Percentiles rank a stretch among this genome's conserved stretches.
Conservation (phyloP, 2,888 invertebrate genomes). For the Plutella xylostella region DNA sequence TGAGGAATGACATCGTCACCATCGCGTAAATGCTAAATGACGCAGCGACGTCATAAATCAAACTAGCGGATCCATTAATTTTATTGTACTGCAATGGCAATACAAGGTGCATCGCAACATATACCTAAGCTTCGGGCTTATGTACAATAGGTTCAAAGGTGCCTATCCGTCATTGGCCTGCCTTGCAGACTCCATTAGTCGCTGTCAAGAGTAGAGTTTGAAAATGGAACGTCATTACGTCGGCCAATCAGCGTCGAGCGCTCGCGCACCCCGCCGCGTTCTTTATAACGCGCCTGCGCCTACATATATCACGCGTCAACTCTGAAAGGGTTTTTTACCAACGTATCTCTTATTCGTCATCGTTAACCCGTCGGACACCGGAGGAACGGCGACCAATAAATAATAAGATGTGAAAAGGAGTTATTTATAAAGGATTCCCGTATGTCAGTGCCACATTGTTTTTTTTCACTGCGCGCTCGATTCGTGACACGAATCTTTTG, state of each 20-base stretch:
- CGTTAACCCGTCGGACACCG: constrained; percentile 48
- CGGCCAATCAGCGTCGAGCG: constrained; percentile 53
- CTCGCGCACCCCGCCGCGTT: constrained; percentile 59
- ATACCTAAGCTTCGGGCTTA: neutral
- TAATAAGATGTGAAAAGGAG: constrained; percentile 49
- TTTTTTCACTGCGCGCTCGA: neutral
- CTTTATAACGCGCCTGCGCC: constrained; percentile 54
- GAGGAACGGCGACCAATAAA: constrained; percentile 46
- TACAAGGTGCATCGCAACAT: too few species aligned
- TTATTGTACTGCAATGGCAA: too few species aligned
- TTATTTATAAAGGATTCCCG: constrained; percentile 19
- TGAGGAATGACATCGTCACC: too few species aligned
- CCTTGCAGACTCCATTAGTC: constrained; percentile 50
- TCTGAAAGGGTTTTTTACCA: constrained; percentile 54
- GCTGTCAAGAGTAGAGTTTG: constrained; percentile 39
- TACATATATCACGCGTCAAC: constrained; percentile 62
- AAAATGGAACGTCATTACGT: constrained; percentile 44
- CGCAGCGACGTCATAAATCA: too few species aligned
- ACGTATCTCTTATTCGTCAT: constrained; percentile 67
- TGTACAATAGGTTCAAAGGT: constrained; percentile 56
- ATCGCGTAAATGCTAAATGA: too few species aligned
- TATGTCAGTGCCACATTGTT: neutral
- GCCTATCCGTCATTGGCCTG: constrained; percentile 63
- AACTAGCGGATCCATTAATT: too few species aligned
- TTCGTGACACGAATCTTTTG: constrained; percentile 2